A percentile compares a stretch with the other conserved stretches of the same genome.
These are phyloP conservation scores for Argyrosomus regius DNA, from an alignment of 2,797 vertebrate genomes.

Conservation along the genomic window DNA sequence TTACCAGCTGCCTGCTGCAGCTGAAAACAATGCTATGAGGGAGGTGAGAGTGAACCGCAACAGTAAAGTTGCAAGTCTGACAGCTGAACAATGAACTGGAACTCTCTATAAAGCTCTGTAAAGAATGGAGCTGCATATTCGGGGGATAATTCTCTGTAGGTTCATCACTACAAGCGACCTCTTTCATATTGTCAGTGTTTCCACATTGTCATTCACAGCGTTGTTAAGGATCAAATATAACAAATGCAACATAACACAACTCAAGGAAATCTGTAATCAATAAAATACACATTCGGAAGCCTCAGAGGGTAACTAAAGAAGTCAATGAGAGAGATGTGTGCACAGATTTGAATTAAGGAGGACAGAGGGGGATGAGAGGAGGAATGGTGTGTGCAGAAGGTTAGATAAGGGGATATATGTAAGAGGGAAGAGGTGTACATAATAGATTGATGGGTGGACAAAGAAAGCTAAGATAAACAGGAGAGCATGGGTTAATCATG, in stretches of 20 bases:
- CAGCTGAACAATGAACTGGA: background rate
- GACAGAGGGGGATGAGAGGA: slow-evolving; percentile 7
- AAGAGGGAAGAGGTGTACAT: slow-evolving; percentile 13
- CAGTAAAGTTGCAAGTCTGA: background rate
- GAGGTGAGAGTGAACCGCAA: background rate
- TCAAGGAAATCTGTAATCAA: slow-evolving; percentile 28
- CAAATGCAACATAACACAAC: slow-evolving; percentile 3
- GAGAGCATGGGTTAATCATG: slow-evolving; percentile 22
- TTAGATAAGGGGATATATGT: slow-evolving; percentile 6
- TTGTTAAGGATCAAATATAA: slow-evolving; percentile 11
- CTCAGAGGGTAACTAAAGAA: background rate
- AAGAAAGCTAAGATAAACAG: slow-evolving; percentile 3
- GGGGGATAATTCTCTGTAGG: background rate
- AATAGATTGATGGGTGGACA: slow-evolving; percentile 8
- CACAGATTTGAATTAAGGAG: slow-evolving; percentile 15
- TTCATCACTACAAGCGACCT: background rate
- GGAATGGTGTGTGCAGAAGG: slow-evolving; percentile 20
- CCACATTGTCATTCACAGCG: too few relatives aligned
- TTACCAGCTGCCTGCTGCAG: background rate
- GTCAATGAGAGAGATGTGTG: background rate
- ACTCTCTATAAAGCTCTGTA: background rate
- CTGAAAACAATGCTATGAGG: background rate
- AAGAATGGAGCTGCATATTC: background rate
- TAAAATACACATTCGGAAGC: slow-evolving; percentile 16
- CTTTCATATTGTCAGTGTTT: background rate